phyloP scores from a whole-genome alignment of 2,797 vertebrate species.

The Anableps anableps region DNA sequence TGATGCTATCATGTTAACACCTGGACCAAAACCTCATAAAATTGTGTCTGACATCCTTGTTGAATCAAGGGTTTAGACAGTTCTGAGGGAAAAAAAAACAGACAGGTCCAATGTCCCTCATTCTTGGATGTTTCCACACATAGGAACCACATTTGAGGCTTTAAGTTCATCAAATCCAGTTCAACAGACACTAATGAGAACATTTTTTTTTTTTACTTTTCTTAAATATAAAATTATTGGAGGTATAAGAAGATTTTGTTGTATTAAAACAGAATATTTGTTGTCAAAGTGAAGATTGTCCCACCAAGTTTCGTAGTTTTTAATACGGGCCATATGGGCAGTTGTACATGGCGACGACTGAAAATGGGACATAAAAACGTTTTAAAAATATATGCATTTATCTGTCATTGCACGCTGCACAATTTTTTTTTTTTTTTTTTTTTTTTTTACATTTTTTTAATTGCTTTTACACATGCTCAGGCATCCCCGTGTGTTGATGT shows the following conservation, averaged over 20 bases:
- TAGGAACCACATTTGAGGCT: too few relatives aligned
- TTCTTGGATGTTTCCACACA: too few relatives aligned
- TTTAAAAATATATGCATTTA: too few relatives aligned
- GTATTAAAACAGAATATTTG: not conserved
- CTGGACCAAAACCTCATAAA: not conserved
- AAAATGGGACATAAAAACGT: not conserved
- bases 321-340: not conserved
- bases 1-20: not conserved
- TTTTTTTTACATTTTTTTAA: too few relatives aligned
- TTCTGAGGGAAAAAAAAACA: not conserved
- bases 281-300: not conserved
- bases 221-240: not conserved
- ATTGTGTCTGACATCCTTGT: not conserved
- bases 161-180: too few relatives aligned
- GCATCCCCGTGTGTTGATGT: too few relatives aligned
- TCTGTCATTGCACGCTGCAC: too few relatives aligned
- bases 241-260: not conserved
- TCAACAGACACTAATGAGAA: too few relatives aligned
- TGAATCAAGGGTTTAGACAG: not conserved
- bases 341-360: not conserved
- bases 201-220: too few relatives aligned
- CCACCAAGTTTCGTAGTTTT: not conserved
- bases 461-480: too few relatives aligned
- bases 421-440: too few relatives aligned
- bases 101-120: too few relatives aligned